These are phyloP conservation scores for Calyptomena viridis DNA, from an alignment of 2,113 vertebrate genomes.

Conservation along the genomic window DNA sequence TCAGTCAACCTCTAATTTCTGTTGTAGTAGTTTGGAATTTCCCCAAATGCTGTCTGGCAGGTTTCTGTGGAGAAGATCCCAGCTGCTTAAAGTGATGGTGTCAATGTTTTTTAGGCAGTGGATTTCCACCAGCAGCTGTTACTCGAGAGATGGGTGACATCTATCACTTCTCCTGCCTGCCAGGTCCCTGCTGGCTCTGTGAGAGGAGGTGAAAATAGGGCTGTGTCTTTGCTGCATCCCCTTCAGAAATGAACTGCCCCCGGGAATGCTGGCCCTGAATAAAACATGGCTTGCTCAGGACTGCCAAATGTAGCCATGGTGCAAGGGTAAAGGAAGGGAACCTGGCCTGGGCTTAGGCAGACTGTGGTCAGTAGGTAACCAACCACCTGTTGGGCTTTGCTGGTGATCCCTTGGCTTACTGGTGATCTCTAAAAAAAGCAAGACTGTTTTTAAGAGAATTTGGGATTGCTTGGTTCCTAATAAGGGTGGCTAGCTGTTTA, in stretches of 20 bases:
- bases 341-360: background rate
- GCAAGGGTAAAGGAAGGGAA: background rate
- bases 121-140: background rate
- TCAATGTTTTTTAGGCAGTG: background rate
- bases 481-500: background rate
- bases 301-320: background rate
- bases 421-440: background rate
- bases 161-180: background rate
- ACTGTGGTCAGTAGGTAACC: fast-evolving
- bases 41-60: background rate
- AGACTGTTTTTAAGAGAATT: background rate
- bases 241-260: background rate
- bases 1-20: background rate
- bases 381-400: background rate
- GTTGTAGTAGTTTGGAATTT: background rate
- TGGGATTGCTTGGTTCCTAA: background rate
- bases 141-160: background rate
- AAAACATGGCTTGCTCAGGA: background rate
- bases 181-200: background rate
- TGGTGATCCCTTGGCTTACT: background rate
- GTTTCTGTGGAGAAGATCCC: background rate
- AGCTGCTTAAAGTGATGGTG: background rate
- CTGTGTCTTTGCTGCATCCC: background rate
- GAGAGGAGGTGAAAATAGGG: background rate
- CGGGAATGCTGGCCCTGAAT: background rate